Evolutionary conservation across 2,113 vertebrate species (phyloP).

Genomic region (Catharus bicknelli): DNA sequence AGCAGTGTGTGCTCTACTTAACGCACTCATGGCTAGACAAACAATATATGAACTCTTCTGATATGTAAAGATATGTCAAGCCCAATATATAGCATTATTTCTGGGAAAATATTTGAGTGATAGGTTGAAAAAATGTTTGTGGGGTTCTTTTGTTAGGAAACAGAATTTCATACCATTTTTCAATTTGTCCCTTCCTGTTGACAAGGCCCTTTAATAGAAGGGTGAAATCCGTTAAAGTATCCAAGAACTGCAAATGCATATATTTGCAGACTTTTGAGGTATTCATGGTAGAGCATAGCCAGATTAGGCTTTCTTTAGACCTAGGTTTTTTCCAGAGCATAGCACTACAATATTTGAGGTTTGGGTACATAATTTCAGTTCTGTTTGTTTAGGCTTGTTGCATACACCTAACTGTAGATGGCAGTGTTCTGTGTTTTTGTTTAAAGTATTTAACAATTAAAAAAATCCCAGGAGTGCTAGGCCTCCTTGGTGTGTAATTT

Average conservation of each 20-base stretch:
- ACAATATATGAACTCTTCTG: neutral
- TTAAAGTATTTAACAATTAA: neutral
- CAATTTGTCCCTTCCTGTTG: neutral
- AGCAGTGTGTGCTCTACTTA: neutral
- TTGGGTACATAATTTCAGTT: neutral
- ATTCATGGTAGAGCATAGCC: neutral
- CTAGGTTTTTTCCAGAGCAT: neutral
- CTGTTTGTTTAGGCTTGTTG: neutral
- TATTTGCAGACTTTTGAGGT: neutral
- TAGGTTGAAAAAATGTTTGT: neutral
- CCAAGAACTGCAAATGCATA: neutral
- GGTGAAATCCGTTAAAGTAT: neutral
- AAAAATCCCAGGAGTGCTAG: neutral
- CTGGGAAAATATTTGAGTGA: neutral
- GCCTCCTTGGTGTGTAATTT: neutral
- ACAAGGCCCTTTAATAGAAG: neutral
- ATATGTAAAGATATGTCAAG: neutral
- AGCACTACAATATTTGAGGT: neutral
- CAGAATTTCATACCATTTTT: neutral
- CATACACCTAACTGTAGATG: neutral
- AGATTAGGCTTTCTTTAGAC: neutral
- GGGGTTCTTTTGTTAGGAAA: neutral
- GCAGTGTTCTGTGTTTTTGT: neutral
- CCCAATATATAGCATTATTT: neutral
- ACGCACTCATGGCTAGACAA: neutral